Base-by-base conservation (phyloP, 2,797 vertebrate species). In the Schizopygopsis pylzovi region DNA sequence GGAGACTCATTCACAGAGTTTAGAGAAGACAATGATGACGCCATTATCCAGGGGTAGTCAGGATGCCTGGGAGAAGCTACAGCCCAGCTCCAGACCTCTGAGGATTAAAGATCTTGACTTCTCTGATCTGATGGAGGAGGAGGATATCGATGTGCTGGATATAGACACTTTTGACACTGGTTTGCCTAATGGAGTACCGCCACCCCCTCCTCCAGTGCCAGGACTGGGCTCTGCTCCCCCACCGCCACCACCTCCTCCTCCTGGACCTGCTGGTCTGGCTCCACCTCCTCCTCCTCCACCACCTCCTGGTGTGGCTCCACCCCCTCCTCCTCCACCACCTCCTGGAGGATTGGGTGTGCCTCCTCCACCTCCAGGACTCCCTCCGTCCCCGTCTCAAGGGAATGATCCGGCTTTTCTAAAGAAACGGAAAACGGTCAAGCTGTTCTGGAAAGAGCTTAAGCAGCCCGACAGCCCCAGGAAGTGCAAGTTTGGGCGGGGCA, bases 381-480 rank as follows among this genome's bases (percentile, higher is more conserved):
- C 93, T 78, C 4, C 90, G 59, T 43, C 91, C 41, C 76, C 87
- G 0, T n/a, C 79, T 4, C 87, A 72, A 4, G 79, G 71, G 1
- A 3, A 70, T 3, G 73, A 89, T 6, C 54, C 81, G 0, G 87
- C 81, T 0, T 86, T 89, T 12, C 81, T 92, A 86, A 96, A 94
- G 90, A 99, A 99, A 92, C 96, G 96, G 89, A 99, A 98, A 92
- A 99, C 97, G 0, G 96, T 99, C 87, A 98, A 98, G 93, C 93
- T 99, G 89, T 99, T 99, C 92, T 99, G 98, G 98, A 96, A 95
- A 88, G 98, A 99, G 93, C 94, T 99, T 73, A 97, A 97, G 85
- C 95, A 96, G 89, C 81, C 93, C 0, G 96, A 96, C 67, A 82
- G 90, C 2, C 91, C 94, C 6, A 92, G 92, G 28, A 91, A 92